Base-by-base conservation (phyloP, 1,140 invertebrate species). In the Diachasmimorpha longicaudata region DNA sequence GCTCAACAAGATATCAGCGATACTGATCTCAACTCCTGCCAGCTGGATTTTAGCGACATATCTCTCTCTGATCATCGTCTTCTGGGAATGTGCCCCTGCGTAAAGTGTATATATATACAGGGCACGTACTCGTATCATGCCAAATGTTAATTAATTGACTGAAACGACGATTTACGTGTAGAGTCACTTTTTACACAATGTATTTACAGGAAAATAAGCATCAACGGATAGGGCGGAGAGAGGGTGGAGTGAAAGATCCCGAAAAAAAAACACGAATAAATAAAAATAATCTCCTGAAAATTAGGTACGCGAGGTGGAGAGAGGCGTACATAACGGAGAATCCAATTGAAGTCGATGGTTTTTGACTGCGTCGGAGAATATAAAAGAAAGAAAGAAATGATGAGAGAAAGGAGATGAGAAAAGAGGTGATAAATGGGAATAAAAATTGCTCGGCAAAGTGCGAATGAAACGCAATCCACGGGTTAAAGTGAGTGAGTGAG, bases 391-490 rank as follows among this genome's bases (percentile, higher is more conserved):
- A 37, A 71, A 25, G 48, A 52, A 52, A 52, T 52, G 48, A 52
- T 19, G 48, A 52, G n/a, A 78, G 79, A 82, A 83, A 80, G 75
- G 80, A 77, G 72, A 82, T 77, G 77, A 80, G 72, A 72, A 66
- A 74, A 77, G 81, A 85, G 81, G 86, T 86, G 85, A 86, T 86
- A 86, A 87, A 86, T 86, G 81, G 80, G 81, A 85, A 84, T 83
- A 82, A 87, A 82, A 81, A 86, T 86, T 85, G 85, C 84, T 82
- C 80, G 81, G 81, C 81, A 86, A 84, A 86, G 84, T 85, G 82
- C 84, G 85, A 86, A 85, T 68, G 66, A 68, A 39, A 68, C 75
- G 77, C 44, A 68, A 66, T 72, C 14, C 16, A 68, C 37, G 42
- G 39, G 9, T 44, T 70, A 21, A 23, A 23, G 42, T 21, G 46